Conservation (phyloP, 2,113 vertebrate genomes). For the Tetraodon nigroviridis region DNA sequence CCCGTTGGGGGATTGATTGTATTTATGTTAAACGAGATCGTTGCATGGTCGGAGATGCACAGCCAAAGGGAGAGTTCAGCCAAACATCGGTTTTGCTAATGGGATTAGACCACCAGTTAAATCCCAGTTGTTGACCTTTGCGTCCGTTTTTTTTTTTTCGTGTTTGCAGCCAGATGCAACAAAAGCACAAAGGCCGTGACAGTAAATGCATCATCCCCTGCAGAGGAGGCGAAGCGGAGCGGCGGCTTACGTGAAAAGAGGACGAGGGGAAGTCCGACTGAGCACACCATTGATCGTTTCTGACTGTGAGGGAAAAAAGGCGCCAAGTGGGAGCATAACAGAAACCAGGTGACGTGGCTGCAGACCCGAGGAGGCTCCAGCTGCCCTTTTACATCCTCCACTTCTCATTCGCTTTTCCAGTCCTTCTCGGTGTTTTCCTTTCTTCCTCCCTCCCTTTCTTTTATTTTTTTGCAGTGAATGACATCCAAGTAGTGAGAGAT, state of each 20-base stretch:
- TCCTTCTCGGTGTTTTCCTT: not conserved
- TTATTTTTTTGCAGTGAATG: slow-evolving; percentile 34
- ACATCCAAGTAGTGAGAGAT: slow-evolving; percentile 66
- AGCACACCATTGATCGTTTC: slow-evolving; percentile 69
- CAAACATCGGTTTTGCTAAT: too few species aligned
- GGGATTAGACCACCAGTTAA: not conserved
- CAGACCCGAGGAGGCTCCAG: slow-evolving; percentile 61
- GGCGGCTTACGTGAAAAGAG: slow-evolving; percentile 48
- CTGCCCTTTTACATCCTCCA: slow-evolving; percentile 50
- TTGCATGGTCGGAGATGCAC: too few species aligned
- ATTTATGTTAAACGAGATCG: too few species aligned
- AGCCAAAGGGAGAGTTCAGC: too few species aligned
- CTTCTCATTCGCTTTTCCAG: slow-evolving; percentile 32
- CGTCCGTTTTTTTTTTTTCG: not conserved
- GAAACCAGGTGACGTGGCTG: slow-evolving; percentile 64
- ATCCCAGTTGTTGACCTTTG: not conserved
- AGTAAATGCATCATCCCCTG: too few species aligned
- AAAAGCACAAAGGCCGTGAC: not conserved
- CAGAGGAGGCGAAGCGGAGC: slow-evolving; percentile 1
- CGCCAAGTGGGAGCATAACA: slow-evolving; percentile 46
- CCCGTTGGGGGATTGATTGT: not conserved
- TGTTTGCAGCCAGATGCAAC: not conserved
- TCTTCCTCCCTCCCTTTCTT: slow-evolving; percentile 23
- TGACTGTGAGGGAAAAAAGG: slow-evolving; percentile 57
- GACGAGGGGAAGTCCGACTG: slow-evolving; percentile 58